phyloP scores from a whole-genome alignment of 2,888 invertebrate species.

The Caenorhabditis sp. region DNA sequence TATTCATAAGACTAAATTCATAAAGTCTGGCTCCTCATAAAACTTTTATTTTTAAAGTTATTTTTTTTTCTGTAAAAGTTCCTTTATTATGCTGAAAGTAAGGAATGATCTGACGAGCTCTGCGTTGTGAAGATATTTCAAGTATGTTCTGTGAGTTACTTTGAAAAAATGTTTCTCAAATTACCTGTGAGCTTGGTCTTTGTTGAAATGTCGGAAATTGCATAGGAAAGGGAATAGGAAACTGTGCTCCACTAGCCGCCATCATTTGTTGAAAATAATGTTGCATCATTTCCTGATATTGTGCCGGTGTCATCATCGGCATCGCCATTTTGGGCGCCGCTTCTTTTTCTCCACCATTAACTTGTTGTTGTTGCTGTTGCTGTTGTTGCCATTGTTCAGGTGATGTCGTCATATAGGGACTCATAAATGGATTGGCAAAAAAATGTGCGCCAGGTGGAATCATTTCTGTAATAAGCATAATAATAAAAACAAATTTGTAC shows the following conservation, averaged over 20 bases:
- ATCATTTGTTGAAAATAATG: constrained; percentile 67
- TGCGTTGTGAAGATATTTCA: no score
- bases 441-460: constrained; percentile 50
- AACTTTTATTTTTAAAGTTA: no score
- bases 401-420: constrained; percentile 60
- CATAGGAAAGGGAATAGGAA: constrained; percentile 52
- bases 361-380: constrained; percentile 7
- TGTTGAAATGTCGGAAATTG: constrained; percentile 31
- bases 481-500: background rate
- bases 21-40: no score
- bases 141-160: no score
- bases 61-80: no score
- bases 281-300: constrained; percentile 70
- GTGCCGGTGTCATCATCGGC: constrained; percentile 61
- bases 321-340: constrained; percentile 33
- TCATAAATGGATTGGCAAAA: constrained; percentile 69
- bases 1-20: no score
- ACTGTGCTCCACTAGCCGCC: constrained; percentile 47
- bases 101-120: no score
- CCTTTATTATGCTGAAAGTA: no score
- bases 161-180: no score
- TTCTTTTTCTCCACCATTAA: constrained; percentile 6
- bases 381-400: background rate
- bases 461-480: constrained; percentile 59
- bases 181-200: constrained; percentile 39